A percentile compares a stretch with the other conserved stretches of the same genome.
These are phyloP conservation scores for Cottoperca gobio DNA, from an alignment of 2,797 vertebrate species.

Conservation along the genomic window DNA sequence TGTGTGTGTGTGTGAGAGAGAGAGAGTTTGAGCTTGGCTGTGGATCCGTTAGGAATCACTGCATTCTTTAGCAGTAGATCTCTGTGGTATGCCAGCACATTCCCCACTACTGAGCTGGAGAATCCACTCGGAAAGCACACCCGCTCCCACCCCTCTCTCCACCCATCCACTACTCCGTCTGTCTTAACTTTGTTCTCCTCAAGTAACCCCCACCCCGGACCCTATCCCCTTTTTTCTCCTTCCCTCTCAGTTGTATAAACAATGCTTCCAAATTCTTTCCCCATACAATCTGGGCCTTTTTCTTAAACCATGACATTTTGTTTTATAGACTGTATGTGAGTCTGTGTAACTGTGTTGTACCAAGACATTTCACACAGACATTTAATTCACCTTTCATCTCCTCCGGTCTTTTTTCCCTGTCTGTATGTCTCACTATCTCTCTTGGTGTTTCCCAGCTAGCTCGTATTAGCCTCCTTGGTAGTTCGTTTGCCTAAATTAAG, in stretches of 20 bases:
- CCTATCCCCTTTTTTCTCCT: neutral
- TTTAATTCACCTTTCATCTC: conserved; percentile 1
- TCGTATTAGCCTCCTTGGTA: conserved; percentile 2
- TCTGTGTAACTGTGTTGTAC: conserved; percentile 35
- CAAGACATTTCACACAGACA: conserved; percentile 2
- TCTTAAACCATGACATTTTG: conserved; percentile 36
- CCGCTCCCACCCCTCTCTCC: conserved; percentile 48
- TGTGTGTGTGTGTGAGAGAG: conserved; percentile 8
- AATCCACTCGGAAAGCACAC: conserved; percentile 74
- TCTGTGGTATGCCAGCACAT: conserved; percentile 92
- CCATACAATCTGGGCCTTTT: conserved; percentile 35
- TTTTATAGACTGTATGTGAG: conserved; percentile 13
- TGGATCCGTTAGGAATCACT: conserved; percentile 83
- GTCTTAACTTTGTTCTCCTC: conserved; percentile 43
- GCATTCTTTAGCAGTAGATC: conserved; percentile 88
- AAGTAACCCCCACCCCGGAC: conserved; percentile 31
- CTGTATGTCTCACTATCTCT: no score
- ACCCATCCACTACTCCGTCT: conserved; percentile 49
- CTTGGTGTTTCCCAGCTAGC: neutral
- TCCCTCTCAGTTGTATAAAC: conserved; percentile 28
- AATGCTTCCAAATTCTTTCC: conserved; percentile 58
- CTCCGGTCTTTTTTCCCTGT: neutral
- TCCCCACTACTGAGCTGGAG: conserved; percentile 93
- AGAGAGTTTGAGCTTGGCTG: neutral
- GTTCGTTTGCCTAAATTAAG: conserved; percentile 2